Evolutionary conservation across 2,113 vertebrate genomes (phyloP).

Genomic region (Athene noctua): DNA sequence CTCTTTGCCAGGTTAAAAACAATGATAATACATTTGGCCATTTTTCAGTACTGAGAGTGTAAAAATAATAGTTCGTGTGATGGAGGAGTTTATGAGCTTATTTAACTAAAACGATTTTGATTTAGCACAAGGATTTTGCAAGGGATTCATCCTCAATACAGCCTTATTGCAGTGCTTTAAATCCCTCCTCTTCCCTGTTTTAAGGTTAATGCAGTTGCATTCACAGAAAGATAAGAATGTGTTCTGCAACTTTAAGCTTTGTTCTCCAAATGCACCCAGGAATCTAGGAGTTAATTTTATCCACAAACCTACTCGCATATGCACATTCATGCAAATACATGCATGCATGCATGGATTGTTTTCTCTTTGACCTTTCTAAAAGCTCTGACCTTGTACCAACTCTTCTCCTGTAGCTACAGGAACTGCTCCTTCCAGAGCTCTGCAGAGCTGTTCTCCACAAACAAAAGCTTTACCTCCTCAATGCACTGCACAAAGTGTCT

Average conservation of each 20-base stretch:
- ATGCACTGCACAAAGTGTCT: neutral
- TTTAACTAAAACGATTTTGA: constrained; percentile 3
- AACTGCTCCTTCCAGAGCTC: constrained; percentile 9
- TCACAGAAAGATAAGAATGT: neutral
- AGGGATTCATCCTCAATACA: neutral
- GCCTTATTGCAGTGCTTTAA: constrained; percentile 7
- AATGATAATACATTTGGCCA: neutral
- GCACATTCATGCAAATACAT: neutral
- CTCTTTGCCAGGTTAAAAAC: neutral
- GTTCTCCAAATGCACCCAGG: neutral
- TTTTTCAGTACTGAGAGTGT: neutral
- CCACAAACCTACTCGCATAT: neutral
- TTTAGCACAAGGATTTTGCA: neutral
- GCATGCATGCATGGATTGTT: neutral
- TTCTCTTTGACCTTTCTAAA: neutral
- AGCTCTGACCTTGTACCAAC: constrained; percentile 37
- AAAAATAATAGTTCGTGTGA: neutral
- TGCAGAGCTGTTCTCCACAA: neutral
- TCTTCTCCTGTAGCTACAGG: neutral
- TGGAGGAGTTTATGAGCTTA: neutral
- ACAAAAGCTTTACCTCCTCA: neutral
- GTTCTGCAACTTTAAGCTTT: neutral
- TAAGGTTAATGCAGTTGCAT: neutral
- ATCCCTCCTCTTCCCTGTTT: neutral
- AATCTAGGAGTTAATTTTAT: neutral